These are phyloP conservation scores for Steromphala cineraria DNA, from an alignment of 2,888 invertebrate genomes.

Conservation along the genomic window DNA sequence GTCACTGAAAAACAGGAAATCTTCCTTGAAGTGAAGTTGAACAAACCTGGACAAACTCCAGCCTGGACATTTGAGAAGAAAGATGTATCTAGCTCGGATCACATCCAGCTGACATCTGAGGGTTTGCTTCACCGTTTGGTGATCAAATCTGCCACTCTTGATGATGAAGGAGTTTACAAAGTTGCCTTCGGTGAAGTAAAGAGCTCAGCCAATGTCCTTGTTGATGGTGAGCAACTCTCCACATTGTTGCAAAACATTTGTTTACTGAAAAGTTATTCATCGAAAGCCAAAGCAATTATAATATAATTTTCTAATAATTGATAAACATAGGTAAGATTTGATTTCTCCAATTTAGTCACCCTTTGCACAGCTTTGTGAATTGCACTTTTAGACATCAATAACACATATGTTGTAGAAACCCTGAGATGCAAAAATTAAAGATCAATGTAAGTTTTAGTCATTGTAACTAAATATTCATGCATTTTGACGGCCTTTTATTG, in stretches of 20 bases:
- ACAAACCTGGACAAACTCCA: slow-evolving; percentile 94
- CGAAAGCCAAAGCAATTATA: neutral
- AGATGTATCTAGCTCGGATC: slow-evolving; percentile 85
- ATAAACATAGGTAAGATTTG: no score
- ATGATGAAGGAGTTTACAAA: slow-evolving; percentile 65
- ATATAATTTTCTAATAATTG: no score
- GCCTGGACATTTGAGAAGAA: slow-evolving; percentile 88
- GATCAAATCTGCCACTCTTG: slow-evolving; percentile 55
- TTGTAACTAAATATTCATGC: no score
- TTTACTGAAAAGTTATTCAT: no score
- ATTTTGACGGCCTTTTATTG: no score
- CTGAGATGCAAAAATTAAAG: no score
- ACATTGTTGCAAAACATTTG: no score
- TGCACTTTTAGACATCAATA: no score
- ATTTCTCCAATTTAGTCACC: no score
- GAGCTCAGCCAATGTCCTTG: slow-evolving; percentile 57
- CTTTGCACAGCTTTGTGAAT: no score
- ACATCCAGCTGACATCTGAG: slow-evolving; percentile 88
- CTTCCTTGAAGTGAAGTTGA: slow-evolving; percentile 77
- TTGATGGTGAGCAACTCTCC: slow-evolving; percentile 56
- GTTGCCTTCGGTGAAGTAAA: slow-evolving; percentile 55
- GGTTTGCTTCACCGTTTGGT: slow-evolving; percentile 72
- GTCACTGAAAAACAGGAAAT: slow-evolving; percentile 76
- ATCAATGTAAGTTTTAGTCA: no score
- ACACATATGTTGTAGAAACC: no score